Conservation (phyloP, 23 tunicate species). For the Aplidium turbinatum region DNA sequence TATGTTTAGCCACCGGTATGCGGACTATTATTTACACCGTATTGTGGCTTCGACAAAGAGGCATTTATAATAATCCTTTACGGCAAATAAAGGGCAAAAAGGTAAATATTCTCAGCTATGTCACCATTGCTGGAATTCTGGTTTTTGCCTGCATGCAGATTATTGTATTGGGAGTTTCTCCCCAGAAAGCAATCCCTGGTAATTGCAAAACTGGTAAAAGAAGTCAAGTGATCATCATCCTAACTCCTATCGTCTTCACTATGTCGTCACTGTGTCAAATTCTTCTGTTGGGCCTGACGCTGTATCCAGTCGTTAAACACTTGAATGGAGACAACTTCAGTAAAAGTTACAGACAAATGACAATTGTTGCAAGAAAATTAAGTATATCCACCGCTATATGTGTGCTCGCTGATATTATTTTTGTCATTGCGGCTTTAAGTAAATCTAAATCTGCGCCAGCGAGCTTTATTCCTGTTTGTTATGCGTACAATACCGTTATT, state of each 20-base stretch:
- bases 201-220: constrained; percentile 27
- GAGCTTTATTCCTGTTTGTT: constrained; percentile 54
- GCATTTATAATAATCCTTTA: constrained; percentile 36
- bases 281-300: constrained; percentile 37
- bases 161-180: not conserved
- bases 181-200: constrained; percentile 23
- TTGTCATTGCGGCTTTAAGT: constrained; percentile 2
- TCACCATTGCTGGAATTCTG: constrained; percentile 39
- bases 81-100: constrained; percentile 9
- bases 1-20: constrained; percentile 17
- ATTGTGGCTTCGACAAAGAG: constrained; percentile 49
- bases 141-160: constrained; percentile 24
- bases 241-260: constrained; percentile 36
- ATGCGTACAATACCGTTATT: constrained; percentile 49
- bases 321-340: not conserved
- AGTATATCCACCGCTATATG: constrained; percentile 49
- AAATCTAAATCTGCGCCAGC: constrained; percentile 32
- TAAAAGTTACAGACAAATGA: constrained; percentile 8
- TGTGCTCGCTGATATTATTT: constrained; percentile 33
- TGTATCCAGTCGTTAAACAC: constrained; percentile 58
- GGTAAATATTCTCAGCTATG: constrained; percentile 13
- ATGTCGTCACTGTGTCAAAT: constrained; percentile 44
- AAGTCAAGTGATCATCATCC: not conserved
- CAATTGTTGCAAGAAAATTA: constrained; percentile 17
- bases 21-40: constrained; percentile 45